Conservation (phyloP, 2,113 vertebrate species). For the Gobiocypris rarus region DNA sequence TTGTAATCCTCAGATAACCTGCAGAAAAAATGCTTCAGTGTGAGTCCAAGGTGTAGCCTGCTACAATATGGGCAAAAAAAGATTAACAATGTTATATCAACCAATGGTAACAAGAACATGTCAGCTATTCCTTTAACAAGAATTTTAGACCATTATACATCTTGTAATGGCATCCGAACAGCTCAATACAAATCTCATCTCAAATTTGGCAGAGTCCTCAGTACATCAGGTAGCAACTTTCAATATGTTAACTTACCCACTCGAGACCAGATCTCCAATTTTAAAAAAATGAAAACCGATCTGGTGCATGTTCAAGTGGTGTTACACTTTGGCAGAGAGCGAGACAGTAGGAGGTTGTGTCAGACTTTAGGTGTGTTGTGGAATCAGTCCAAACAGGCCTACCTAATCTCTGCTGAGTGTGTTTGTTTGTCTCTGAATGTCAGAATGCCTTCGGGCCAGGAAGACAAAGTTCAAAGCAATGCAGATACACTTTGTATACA, state of each 20-base stretch:
- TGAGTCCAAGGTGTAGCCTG: background rate
- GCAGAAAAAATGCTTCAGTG: background rate
- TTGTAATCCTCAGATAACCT: background rate
- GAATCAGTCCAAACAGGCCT: constrained; percentile 51
- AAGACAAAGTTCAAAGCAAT: constrained; percentile 40
- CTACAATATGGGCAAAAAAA: background rate
- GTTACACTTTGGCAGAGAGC: constrained; percentile 29
- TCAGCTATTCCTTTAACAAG: constrained; percentile 18
- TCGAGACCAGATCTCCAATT: background rate
- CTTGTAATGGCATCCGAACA: constrained; percentile 8
- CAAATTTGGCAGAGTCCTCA: constrained; percentile 13
- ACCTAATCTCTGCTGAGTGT: constrained; percentile 52
- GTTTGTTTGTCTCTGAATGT: constrained; percentile 54
- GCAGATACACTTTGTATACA: constrained; percentile 48
- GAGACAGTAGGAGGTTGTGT: constrained; percentile 33
- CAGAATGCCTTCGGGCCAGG: constrained; percentile 49
- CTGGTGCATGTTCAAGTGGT: constrained; percentile 20
- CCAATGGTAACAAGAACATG: background rate
- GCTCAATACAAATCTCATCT: constrained; percentile 29
- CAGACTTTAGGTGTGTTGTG: constrained; percentile 38
- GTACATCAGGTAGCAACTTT: background rate
- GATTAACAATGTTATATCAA: background rate
- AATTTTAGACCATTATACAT: background rate
- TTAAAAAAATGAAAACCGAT: background rate
- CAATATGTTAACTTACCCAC: constrained; percentile 24